These are phyloP conservation scores for Hycleus phaleratus DNA, from an alignment of 1,140 invertebrate genomes.

Conservation along the genomic window DNA sequence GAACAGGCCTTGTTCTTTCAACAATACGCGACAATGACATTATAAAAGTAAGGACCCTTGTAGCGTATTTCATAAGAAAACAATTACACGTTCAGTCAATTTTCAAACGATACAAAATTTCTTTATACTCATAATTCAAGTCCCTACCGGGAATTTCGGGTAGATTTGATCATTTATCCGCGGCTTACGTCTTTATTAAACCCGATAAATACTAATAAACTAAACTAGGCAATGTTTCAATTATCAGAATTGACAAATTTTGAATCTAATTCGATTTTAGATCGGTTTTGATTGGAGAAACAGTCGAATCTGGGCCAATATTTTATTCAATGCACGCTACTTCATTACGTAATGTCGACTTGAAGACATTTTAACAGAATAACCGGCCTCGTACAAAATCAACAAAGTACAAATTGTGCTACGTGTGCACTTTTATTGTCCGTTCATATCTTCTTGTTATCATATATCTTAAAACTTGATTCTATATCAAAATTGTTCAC, in stretches of 20 bases:
- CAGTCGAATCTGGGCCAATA: too few species aligned
- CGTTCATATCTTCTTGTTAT: too few species aligned
- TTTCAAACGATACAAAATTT: background rate
- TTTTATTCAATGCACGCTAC: too few species aligned
- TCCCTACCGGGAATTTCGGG: background rate
- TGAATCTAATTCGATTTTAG: background rate
- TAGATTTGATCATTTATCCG: background rate
- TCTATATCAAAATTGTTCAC: too few species aligned
- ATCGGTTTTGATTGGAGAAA: too few species aligned
- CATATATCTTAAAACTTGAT: too few species aligned
- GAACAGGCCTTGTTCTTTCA: slow-evolving; percentile 10
- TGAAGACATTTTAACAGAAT: too few species aligned
- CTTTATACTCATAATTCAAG: background rate
- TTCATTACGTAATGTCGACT: too few species aligned
- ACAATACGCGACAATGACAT: slow-evolving; percentile 13
- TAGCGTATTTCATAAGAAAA: slow-evolving; percentile 10
- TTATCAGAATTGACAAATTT: background rate
- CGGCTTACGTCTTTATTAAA: background rate
- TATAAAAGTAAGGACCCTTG: slow-evolving; percentile 10
- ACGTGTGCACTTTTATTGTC: too few species aligned
- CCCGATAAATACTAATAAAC: background rate
- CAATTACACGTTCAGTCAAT: slow-evolving; percentile 9
- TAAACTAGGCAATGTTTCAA: background rate
- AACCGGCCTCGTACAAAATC: too few species aligned
- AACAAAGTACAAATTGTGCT: too few species aligned